Conservation (phyloP, 2,888 invertebrate genomes). For the Bursaphelenchus okinawaensis region DNA sequence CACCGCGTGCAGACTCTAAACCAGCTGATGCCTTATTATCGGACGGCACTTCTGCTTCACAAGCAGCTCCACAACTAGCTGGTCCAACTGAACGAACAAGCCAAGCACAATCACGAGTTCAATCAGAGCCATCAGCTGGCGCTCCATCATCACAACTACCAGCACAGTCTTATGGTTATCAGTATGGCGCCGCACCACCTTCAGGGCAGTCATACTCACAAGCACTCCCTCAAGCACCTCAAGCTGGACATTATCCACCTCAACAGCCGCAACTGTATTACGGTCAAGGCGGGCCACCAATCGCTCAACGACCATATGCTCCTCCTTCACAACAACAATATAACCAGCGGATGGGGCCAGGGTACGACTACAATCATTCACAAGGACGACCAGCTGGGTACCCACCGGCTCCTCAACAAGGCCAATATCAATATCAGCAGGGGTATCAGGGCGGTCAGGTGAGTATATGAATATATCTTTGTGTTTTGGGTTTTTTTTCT, state of each 20-base stretch:
- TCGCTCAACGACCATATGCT: conserved; percentile 1
- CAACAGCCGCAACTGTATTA: conserved; percentile 11
- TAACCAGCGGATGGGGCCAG: background rate
- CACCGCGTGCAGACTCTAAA: conserved; percentile 5
- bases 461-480: too few relatives aligned
- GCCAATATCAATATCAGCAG: background rate
- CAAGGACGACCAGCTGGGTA: background rate
- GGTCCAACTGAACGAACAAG: conserved; percentile 11
- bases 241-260: conserved; percentile 11
- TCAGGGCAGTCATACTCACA: conserved; percentile 6
- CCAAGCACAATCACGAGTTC: conserved; percentile 1
- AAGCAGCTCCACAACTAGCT: background rate
- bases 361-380: background rate
- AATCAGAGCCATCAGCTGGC: conserved; percentile 10
- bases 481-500: too few relatives aligned
- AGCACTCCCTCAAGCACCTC: conserved; percentile 2
- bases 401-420: background rate
- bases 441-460: background rate
- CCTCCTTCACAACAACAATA: conserved; percentile 19
- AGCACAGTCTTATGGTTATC: background rate
- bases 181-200: conserved; percentile 7
- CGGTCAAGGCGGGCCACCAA: background rate
- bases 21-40: conserved; percentile 10
- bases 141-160: background rate
- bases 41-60: conserved; percentile 6